phyloP scores from a whole-genome alignment of 2,888 invertebrate species.

The Drosophila birchii region DNA sequence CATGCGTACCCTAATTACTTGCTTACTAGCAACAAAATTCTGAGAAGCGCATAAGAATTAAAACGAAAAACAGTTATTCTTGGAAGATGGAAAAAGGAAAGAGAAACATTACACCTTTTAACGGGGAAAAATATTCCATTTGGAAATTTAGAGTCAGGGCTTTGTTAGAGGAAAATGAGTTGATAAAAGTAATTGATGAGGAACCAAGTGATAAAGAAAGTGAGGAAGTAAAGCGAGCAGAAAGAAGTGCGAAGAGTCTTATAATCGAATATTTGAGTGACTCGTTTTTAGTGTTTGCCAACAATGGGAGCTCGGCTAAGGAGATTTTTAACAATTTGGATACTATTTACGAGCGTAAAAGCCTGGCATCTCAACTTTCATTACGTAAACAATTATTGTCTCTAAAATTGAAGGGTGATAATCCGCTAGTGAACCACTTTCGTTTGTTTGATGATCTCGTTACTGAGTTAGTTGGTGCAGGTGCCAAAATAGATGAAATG shows the following conservation, averaged over 20 bases:
- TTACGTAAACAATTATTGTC: background rate
- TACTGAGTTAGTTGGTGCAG: background rate
- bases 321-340: too few relatives aligned
- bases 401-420: background rate
- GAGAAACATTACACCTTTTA: conserved; percentile 9
- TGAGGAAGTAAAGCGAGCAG: conserved; percentile 1
- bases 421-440: background rate
- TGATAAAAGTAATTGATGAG: too few relatives aligned
- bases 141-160: too few relatives aligned
- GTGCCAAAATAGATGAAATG: background rate
- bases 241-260: background rate
- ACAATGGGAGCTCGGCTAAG: too few relatives aligned
- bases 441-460: background rate
- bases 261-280: background rate
- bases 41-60: background rate
- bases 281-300: background rate
- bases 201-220: too few relatives aligned
- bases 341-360: background rate
- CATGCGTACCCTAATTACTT: too few relatives aligned
- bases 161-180: too few relatives aligned
- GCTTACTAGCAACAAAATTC: background rate
- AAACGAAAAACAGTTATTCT: background rate
- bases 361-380: background rate
- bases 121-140: conserved; percentile 1
- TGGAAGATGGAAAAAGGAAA: conserved; percentile 11